Evolutionary conservation across 2,888 invertebrate genomes (phyloP), one percentile per base, ranked within the genome.

Genomic region (Metacarcinus magister): DNA sequence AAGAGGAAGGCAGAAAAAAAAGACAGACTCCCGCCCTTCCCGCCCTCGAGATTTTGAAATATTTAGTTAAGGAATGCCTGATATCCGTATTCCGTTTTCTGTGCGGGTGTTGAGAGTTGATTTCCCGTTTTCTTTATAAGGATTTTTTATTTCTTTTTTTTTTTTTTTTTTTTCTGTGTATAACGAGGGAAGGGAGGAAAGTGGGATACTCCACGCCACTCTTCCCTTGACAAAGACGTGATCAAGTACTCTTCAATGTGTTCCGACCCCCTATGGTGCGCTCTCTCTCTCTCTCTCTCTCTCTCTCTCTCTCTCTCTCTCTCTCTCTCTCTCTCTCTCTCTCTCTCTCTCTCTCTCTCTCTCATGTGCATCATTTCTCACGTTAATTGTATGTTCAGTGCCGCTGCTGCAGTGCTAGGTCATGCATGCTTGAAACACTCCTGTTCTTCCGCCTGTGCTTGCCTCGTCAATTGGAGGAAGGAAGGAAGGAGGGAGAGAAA

Each of bases 241-340:
- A 67, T 67, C 67, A 67, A 67, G 67, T 67, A n/a, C 67, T 67
- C 67, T 67, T 67, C 67, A 67, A n/a, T 67, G 23, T 67, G 67
- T 67, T 67, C 5, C 67, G 67, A 7, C 67, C 67, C 67, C 67
- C 67, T 67, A 23, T n/a, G n/a, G 67, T 67, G 10, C 60, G 2
- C n/a, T n/a, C n/a, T 67, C 67, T 67, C 67, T n/a, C 67, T n/a
- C n/a, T n/a, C n/a, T n/a, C 67, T n/a, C 67, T 67, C 67, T 67
- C n/a, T 67, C n/a, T 67, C 23, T 67, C 67, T 67, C n/a, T 67
- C 67, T 67, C 67, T 67, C n/a, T 67, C 67, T n/a, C 67, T n/a
- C 67, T 67, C 67, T 67, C 67, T 67, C 67, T 67, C 67, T 67
- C 67, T 67, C 67, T 67, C 67, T 67, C 67, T 67, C 67, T 67